Percentiles rank a stretch among this genome's conserved stretches.
Evolutionary conservation across 1,140 invertebrate species (phyloP).

Genomic region (Atopsyche davidsoni): DNA sequence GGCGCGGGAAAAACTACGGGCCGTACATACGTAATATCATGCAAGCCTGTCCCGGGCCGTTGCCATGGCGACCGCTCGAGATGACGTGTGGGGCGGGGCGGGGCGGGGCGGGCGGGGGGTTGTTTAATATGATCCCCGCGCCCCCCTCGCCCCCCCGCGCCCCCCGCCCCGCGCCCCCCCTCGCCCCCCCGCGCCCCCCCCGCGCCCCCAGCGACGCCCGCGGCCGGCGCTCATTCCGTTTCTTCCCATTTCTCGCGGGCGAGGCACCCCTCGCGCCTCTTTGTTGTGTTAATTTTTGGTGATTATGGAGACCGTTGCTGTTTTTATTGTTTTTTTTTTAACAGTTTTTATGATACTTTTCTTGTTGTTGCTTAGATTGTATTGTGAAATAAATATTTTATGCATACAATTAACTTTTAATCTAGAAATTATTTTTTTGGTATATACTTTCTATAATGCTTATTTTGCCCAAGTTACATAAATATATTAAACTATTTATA

Average conservation of each 20-base stretch:
- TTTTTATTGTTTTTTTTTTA: no score
- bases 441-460: no score
- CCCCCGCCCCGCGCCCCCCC: not conserved
- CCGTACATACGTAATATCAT: slow-evolving; percentile 33
- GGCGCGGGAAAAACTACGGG: slow-evolving; percentile 39
- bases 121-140: slow-evolving; percentile 40
- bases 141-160: not conserved
- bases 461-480: no score
- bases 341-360: no score
- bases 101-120: slow-evolving; percentile 43
- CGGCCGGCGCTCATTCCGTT: slow-evolving; percentile 2
- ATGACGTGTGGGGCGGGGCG: slow-evolving; percentile 41
- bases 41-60: slow-evolving; percentile 32
- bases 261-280: slow-evolving; percentile 5
- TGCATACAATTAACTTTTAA: no score
- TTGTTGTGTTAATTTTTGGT: no score
- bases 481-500: no score
- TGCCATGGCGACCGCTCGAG: slow-evolving; percentile 28
- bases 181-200: slow-evolving; percentile 2
- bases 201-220: slow-evolving; percentile 15
- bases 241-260: slow-evolving; percentile 8
- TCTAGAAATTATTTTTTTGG: no score
- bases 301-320: no score
- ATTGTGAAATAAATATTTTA: no score
- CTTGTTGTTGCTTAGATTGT: no score